Evolutionary conservation across 1,140 invertebrate species (phyloP).

Genomic region (Lethrus apterus): DNA sequence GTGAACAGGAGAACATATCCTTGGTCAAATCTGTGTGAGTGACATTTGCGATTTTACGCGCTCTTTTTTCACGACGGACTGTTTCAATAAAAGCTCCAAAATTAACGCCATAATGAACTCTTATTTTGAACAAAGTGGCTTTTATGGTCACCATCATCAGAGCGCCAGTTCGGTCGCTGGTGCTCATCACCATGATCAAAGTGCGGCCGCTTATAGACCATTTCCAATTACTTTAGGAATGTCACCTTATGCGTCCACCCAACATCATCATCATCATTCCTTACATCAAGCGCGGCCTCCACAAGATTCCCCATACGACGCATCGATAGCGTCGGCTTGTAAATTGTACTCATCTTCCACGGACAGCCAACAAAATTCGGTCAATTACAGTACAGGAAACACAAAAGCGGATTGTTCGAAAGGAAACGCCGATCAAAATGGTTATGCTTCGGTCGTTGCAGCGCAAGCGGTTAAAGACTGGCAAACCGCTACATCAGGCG

Average conservation of each 20-base stretch:
- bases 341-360: slow-evolving; percentile 70
- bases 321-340: slow-evolving; percentile 77
- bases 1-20: no score
- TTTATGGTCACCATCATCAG: slow-evolving; percentile 82
- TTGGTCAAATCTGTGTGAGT: no score
- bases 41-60: no score
- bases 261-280: slow-evolving; percentile 70
- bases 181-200: slow-evolving; percentile 61
- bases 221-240: slow-evolving; percentile 77
- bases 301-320: slow-evolving; percentile 83
- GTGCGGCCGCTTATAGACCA: slow-evolving; percentile 63
- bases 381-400: slow-evolving; percentile 48
- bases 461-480: slow-evolving; percentile 61
- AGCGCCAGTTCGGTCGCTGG: slow-evolving; percentile 54
- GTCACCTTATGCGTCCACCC: slow-evolving; percentile 68
- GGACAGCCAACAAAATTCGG: slow-evolving; percentile 51
- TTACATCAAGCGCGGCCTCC: slow-evolving; percentile 69
- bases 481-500: slow-evolving; percentile 54
- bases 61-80: neutral
- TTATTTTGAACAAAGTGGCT: slow-evolving; percentile 90
- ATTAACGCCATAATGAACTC: slow-evolving; percentile 67
- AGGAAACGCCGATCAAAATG: slow-evolving; percentile 54
- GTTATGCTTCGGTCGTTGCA: slow-evolving; percentile 56
- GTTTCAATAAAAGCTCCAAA: slow-evolving; percentile 27
- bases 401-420: slow-evolving; percentile 44